Conservation (phyloP, 1,140 invertebrate species). For the Maconellicoccus hirsutus region DNA sequence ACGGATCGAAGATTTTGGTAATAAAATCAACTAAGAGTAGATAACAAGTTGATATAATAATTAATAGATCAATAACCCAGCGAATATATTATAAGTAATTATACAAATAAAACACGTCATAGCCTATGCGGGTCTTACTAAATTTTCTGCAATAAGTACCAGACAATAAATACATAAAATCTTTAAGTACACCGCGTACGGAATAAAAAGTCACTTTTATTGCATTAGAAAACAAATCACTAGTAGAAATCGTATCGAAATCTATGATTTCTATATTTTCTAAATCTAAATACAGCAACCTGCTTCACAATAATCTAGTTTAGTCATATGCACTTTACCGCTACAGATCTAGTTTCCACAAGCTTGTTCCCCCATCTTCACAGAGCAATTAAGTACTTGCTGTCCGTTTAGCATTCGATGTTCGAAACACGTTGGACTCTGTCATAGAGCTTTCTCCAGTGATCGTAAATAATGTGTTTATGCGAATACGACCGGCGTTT, state of each 20-base stretch:
- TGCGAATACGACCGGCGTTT: neutral
- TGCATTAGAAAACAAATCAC: conserved; percentile 1
- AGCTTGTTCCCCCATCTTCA: neutral
- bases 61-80: too few relatives aligned
- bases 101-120: too few relatives aligned
- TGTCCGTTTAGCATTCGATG: neutral
- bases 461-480: neutral
- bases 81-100: too few relatives aligned
- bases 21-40: too few relatives aligned
- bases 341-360: conserved; percentile 1
- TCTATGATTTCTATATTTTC: neutral
- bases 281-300: neutral
- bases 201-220: too few relatives aligned
- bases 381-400: neutral
- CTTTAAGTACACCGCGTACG: too few relatives aligned
- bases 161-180: too few relatives aligned
- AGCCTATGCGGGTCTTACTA: too few relatives aligned
- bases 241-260: neutral
- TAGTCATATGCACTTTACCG: neutral
- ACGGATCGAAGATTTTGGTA: too few relatives aligned
- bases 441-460: neutral
- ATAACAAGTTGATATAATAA: too few relatives aligned
- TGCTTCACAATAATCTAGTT: neutral
- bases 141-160: too few relatives aligned
- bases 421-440: neutral